Percentiles rank a stretch among this genome's conserved stretches.
phyloP scores from a whole-genome alignment of 2,113 vertebrate genomes.

The Scopus umbretta region DNA sequence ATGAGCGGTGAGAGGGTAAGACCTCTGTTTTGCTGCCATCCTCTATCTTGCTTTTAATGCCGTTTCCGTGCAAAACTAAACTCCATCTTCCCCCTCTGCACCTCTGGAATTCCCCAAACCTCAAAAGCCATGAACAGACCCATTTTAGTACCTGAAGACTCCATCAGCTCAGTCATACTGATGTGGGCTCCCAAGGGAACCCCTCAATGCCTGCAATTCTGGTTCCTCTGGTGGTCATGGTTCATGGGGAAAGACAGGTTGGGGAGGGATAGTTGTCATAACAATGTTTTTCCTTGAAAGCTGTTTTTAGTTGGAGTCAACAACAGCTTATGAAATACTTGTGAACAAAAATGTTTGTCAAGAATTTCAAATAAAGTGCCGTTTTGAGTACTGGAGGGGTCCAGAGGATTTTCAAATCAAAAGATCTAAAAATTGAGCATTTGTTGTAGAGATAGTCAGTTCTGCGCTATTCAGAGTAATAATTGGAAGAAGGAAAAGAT shows the following conservation, averaged over 20 bases:
- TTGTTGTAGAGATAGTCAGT: not conserved
- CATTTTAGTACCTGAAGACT: not conserved
- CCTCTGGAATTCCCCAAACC: not conserved
- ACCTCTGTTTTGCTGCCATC: not conserved
- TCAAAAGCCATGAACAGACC: not conserved
- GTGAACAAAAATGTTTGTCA: not conserved
- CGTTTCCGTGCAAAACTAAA: not conserved
- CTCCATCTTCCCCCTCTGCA: not conserved
- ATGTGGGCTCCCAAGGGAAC: not conserved
- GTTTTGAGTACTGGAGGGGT: not conserved
- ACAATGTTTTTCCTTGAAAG: not conserved
- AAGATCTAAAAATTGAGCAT: not conserved
- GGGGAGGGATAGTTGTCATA: no score
- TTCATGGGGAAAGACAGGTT: not conserved
- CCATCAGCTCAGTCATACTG: not conserved
- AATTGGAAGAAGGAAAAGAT: not conserved
- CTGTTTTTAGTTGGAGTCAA: not conserved
- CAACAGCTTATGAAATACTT: not conserved
- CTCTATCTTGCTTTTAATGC: not conserved
- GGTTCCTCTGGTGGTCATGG: not conserved
- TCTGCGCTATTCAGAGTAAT: fast-evolving
- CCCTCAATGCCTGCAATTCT: not conserved
- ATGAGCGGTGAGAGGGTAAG: not conserved
- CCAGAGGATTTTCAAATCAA: not conserved
- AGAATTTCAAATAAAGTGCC: not conserved